phyloP scores from a whole-genome alignment of 2,113 vertebrate species.

The Leptobrachium leishanense region DNA sequence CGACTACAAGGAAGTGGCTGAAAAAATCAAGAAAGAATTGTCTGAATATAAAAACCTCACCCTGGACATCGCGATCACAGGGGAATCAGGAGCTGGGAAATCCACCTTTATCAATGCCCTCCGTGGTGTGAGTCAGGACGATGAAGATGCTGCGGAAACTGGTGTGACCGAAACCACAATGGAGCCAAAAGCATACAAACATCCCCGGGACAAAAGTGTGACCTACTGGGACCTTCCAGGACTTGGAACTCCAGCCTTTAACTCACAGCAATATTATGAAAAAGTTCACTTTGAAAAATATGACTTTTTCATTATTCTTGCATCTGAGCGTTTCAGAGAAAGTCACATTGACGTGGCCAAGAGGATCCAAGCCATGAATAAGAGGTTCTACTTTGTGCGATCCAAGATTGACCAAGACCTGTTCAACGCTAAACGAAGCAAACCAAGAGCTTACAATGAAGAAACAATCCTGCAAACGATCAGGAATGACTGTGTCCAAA shows the following conservation, averaged over 20 bases:
- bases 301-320: slow-evolving; percentile 59
- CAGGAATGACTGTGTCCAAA: slow-evolving; percentile 43
- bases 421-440: neutral
- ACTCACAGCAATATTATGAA: slow-evolving; percentile 50
- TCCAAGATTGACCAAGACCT: slow-evolving; percentile 58
- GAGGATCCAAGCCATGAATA: slow-evolving; percentile 45
- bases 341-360: slow-evolving; percentile 46
- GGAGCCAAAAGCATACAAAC: slow-evolving; percentile 55
- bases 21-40: neutral
- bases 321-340: slow-evolving; percentile 49
- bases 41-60: neutral
- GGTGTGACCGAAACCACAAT: slow-evolving; percentile 67
- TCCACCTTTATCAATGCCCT: slow-evolving; percentile 72
- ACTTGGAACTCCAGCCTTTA: slow-evolving; percentile 45
- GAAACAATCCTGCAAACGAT: slow-evolving; percentile 42
- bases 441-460: neutral
- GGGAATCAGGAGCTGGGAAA: slow-evolving; percentile 69
- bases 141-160: slow-evolving; percentile 60
- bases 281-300: slow-evolving; percentile 46
- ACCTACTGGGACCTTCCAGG: slow-evolving; percentile 57
- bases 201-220: slow-evolving; percentile 60
- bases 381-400: slow-evolving; percentile 56
- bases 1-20: neutral
- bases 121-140: slow-evolving; percentile 63
- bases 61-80: slow-evolving; percentile 68